Evolutionary conservation across 2,797 vertebrate species (phyloP), one percentile per base, ranked within the genome.

Genomic region (Hozukius guyotensis): DNA sequence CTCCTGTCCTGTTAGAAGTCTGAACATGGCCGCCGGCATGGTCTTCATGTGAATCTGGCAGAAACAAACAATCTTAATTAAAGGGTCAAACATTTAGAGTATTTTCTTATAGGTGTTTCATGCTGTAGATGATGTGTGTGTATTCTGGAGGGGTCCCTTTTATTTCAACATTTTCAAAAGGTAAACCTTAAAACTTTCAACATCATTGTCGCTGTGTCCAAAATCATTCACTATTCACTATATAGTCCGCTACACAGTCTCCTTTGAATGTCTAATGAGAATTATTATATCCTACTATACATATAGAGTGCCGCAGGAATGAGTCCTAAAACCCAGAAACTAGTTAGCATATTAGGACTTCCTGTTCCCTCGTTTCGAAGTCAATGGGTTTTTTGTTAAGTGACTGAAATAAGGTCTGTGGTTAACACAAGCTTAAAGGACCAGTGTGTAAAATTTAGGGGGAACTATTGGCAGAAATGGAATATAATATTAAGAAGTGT

Each of bases 21-120:
- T 95, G 96, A 99, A 99, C 99, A 99, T 99, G 88, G 99, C 98
- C 0, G 99, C 99, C 14, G 99, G 99, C 99, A 99, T 99, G 0
- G 99, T 99, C 96, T 99, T 99, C 99, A 99, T 99, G 93, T 99
- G 98, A 71, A 99, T 99, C 99, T 99, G 71, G 5, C 56, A 22
- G 25, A 56, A 6, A 5, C 82, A 2, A 16, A 31, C 3, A 31
- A 55, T 22, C 14, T 80, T 2, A 72, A 11, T 49, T 11, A 72
- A 31, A 53, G 13, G 10, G 7, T 20, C 12, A 25, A 59, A 65
- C 8, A 8, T 77, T 38, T 8, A 8, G 8, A 46, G 2, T 18
- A 9, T 31, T 20, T 36, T n/a, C 24, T 34, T n/a, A 38, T 0
- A 27, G 49, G 10, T 52, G 20, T 20, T 57, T 38, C 14, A 20